Evolutionary conservation across 2,888 invertebrate genomes (phyloP).

Genomic region (Ophioninae sp.): DNA sequence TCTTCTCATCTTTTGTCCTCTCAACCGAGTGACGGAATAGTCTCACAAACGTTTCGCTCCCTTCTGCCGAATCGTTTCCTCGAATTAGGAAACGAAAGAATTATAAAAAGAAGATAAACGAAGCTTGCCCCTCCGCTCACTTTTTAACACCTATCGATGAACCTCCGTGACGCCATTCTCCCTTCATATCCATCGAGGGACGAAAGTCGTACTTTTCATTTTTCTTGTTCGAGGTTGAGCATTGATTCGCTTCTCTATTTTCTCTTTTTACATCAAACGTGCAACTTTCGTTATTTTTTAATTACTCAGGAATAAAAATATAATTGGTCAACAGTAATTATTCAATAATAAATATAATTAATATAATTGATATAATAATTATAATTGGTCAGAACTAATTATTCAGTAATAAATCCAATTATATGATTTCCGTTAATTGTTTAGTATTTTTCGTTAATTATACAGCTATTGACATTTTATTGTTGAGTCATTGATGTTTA

Average conservation of each 20-base stretch:
- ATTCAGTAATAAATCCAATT: too few relatives aligned
- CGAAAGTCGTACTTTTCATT: background rate
- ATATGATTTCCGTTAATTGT: too few relatives aligned
- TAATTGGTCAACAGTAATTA: too few relatives aligned
- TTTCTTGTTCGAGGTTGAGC: background rate
- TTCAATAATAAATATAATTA: too few relatives aligned
- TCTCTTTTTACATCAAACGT: background rate
- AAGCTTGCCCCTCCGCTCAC: constrained; percentile 44
- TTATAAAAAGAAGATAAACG: constrained; percentile 1
- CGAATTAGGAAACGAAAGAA: constrained; percentile 42
- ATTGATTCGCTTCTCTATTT: background rate
- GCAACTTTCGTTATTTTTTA: background rate
- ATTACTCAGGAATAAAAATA: background rate
- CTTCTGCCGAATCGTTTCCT: constrained; percentile 38
- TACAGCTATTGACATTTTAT: too few relatives aligned
- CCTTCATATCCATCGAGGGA: background rate
- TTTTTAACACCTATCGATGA: constrained; percentile 54
- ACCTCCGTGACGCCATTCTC: constrained; percentile 11
- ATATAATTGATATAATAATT: too few relatives aligned
- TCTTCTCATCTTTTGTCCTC: constrained; percentile 26
- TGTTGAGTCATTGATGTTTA: too few relatives aligned
- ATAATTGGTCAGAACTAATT: too few relatives aligned
- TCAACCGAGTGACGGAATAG: constrained; percentile 37
- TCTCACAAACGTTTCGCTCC: constrained; percentile 22
- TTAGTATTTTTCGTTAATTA: too few relatives aligned